These are phyloP conservation scores for Cichlasoma orientale DNA, from an alignment of 2,797 vertebrate species.

Conservation along the genomic window DNA sequence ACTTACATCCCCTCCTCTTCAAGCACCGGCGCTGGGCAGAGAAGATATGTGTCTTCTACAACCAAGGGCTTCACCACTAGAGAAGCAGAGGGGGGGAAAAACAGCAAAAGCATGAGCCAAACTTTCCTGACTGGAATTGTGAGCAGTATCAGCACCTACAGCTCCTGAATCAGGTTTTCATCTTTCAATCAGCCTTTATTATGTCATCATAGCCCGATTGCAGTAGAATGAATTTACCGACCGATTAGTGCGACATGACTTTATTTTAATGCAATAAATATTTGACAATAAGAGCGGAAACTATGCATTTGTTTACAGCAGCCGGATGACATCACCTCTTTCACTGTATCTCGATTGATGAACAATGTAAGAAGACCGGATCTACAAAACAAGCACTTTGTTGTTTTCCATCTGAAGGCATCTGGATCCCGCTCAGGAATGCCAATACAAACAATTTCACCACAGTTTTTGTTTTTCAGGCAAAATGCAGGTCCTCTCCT, in stretches of 20 bases:
- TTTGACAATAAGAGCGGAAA: background rate
- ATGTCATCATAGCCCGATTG: conserved; percentile 2
- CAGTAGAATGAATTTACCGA: background rate
- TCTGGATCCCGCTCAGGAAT: conserved; percentile 21
- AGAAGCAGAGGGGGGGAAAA: conserved; percentile 31
- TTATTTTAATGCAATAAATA: conserved; percentile 2
- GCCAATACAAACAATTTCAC: conserved; percentile 10
- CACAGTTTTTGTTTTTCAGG: conserved; percentile 52
- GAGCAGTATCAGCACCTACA: background rate
- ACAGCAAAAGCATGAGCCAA: background rate
- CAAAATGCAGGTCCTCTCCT: conserved; percentile 40
- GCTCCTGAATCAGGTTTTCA: background rate
- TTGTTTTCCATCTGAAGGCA: conserved; percentile 35
- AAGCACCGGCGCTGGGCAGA: conserved; percentile 94
- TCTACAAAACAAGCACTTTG: conserved; percentile 24
- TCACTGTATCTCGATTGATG: conserved; percentile 8
- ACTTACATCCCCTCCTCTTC: conserved; percentile 96
- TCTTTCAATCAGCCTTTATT: background rate
- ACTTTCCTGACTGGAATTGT: conserved; percentile 15
- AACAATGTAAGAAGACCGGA: background rate
- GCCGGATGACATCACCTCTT: conserved; percentile 18
- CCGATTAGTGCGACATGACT: conserved; percentile 1
- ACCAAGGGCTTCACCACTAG: conserved; percentile 93
- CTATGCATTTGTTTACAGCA: background rate
- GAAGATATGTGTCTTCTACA: conserved; percentile 94